A percentile compares a stretch with the other conserved stretches of the same genome.
Conservation (phyloP, 2,888 invertebrate genomes). For the Pollenia amentaria region DNA sequence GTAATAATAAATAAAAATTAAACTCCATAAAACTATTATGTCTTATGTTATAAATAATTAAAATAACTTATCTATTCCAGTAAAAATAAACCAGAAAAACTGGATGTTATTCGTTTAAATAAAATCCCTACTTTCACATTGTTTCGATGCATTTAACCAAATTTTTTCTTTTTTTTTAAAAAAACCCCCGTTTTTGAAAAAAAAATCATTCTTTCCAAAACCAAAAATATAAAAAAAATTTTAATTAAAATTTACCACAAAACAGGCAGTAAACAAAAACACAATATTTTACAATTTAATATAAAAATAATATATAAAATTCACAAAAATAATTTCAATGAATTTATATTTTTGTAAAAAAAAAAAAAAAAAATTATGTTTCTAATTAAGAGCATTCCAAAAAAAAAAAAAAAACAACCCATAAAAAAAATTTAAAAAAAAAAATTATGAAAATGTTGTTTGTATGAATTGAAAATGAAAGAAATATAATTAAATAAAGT, state of each 20-base stretch:
- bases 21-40: constrained; percentile 7
- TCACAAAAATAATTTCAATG: constrained; percentile 36
- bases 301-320: constrained; percentile 12
- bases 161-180: constrained; percentile 18
- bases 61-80: not conserved
- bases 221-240: not conserved
- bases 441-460: constrained; percentile 43
- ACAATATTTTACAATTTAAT: constrained; percentile 4
- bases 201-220: constrained; percentile 35
- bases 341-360: constrained; percentile 66
- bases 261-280: constrained; percentile 26
- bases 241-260: constrained; percentile 6
- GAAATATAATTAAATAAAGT: not conserved
- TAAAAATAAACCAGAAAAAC: too few relatives aligned
- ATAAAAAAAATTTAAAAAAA: constrained; percentile 42
- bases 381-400: constrained; percentile 74
- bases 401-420: constrained; percentile 52
- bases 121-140: constrained; percentile 54
- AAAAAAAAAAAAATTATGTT: constrained; percentile 67
- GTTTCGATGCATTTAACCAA: constrained; percentile 73
- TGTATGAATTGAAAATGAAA: constrained; percentile 16
- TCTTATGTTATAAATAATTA: not conserved
- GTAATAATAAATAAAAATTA: not conserved
- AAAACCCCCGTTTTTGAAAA: constrained; percentile 14
- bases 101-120: not conserved